phyloP scores from a whole-genome alignment of 2,888 invertebrate genomes.

The Caenorhabditis sulstoni region DNA sequence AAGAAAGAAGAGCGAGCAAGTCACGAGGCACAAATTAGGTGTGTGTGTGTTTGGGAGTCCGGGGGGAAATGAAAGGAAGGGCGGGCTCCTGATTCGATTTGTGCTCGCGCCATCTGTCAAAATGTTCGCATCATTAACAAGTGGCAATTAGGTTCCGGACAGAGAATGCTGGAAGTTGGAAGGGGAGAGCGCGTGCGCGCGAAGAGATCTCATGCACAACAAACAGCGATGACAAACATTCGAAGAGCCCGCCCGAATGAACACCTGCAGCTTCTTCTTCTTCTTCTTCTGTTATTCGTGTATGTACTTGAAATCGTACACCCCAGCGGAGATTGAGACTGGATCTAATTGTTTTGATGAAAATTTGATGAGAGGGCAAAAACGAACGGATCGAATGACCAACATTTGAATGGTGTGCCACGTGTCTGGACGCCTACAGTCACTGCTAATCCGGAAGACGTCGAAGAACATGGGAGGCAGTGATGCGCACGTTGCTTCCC shows the following conservation, averaged over 20 bases:
- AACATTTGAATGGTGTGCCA: slow-evolving; percentile 5
- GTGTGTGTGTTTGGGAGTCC: slow-evolving; percentile 28
- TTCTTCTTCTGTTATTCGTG: slow-evolving; percentile 9
- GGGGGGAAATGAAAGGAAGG: slow-evolving; percentile 12
- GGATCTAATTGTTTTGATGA: slow-evolving; percentile 55
- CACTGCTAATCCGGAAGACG: slow-evolving; percentile 8
- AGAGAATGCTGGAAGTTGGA: neutral
- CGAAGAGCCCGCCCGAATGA: slow-evolving; percentile 31
- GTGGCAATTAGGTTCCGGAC: slow-evolving; percentile 33
- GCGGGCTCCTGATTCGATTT: slow-evolving; percentile 53
- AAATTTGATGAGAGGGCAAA: slow-evolving; percentile 41
- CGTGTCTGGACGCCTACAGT: neutral
- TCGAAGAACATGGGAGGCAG: slow-evolving; percentile 20
- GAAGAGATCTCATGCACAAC: slow-evolving; percentile 43
- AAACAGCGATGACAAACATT: slow-evolving; percentile 30
- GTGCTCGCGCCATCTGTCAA: slow-evolving; percentile 53
- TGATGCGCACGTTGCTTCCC: slow-evolving; percentile 28
- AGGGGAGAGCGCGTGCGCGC: neutral
- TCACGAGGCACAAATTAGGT: slow-evolving; percentile 44
- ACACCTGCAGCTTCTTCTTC: slow-evolving; percentile 47
- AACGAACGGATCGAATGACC: slow-evolving; percentile 18
- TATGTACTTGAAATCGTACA: slow-evolving; percentile 56
- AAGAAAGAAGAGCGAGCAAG: slow-evolving; percentile 6
- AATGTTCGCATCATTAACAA: slow-evolving; percentile 60
- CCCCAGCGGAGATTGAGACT: slow-evolving; percentile 27